Base-by-base conservation (phyloP, 2,888 invertebrate genomes). In the Epicampocera succincta region DNA sequence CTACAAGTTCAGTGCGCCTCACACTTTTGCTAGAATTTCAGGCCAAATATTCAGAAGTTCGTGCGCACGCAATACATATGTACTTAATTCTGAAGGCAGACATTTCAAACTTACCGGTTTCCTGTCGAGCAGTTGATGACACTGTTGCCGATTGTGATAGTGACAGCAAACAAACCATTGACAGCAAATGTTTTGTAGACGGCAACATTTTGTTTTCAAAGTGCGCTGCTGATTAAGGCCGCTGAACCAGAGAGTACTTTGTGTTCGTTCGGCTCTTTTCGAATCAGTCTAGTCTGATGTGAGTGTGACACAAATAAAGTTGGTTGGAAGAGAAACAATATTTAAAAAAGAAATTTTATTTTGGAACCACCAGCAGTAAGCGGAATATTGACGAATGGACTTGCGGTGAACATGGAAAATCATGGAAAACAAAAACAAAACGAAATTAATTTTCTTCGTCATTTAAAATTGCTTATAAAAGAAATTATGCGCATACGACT, bases 121-220 rank as follows among this genome's bases (percentile, higher is more conserved):
- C 46, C 25, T 73, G 73, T 48, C 63, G 56, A 21, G 25, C 17
- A 48, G 66, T 40, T 46, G 58, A 40, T 4, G 54, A 8, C 38
- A 40, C 29, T 8, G 46, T 44, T 54, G 52, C 3, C 38, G 50
- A 3, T 60, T 33, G 42, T 38, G 72, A 38, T 58, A 74, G 19
- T 60, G 77, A 74, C 44, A 78, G 66, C 65, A 65, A 61, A 68
- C 71, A 66, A 75, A 63, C 71, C 60, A 78, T 66, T 60, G 65
- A 42, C 63, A 66, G 71, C 65, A 66, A 54, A 13, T 66, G 25
- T 42, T 56, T 71, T 21, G 65, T 66, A 56, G 38, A 54, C 46
- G 61, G 71, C 21, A 42, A 69, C 78, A 82, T 82, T 82, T 82
- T 71, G 38, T 65, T 56, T 71, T 54, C 29, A 63, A 69, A 52